Conservation (phyloP, 2,113 vertebrate genomes). For the Charina bottae region DNA sequence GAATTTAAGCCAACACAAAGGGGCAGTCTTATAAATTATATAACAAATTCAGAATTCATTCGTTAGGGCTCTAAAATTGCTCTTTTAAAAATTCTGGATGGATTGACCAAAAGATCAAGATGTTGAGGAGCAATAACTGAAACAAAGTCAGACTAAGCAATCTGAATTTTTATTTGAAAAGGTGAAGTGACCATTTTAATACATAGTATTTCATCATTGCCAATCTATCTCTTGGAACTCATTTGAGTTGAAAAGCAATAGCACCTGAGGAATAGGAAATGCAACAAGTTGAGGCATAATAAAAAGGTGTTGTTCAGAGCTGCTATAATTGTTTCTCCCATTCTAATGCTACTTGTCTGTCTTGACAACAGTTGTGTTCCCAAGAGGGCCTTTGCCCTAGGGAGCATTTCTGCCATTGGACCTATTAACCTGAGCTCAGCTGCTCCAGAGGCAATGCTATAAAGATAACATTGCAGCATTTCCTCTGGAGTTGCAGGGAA, state of each 20-base stretch:
- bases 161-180: neutral
- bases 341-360: neutral
- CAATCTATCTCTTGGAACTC: neutral
- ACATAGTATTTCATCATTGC: too few relatives aligned
- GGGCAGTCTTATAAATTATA: neutral
- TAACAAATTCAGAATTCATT: neutral
- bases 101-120: neutral
- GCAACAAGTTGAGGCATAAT: neutral
- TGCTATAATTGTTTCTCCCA: neutral
- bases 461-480: neutral
- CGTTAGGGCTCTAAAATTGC: neutral
- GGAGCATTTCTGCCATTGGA: neutral
- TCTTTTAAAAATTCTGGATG: neutral
- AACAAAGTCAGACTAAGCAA: neutral
- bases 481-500: neutral
- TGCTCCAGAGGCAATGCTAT: neutral
- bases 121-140: neutral
- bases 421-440: neutral
- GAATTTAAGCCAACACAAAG: neutral
- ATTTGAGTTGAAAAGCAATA: neutral
- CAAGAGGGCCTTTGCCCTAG: neutral
- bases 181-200: neutral
- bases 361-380: neutral
- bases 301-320: neutral
- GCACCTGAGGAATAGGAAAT: neutral